Evolutionary conservation across 2,888 invertebrate species (phyloP).

Genomic region (Calameuta idolon): DNA sequence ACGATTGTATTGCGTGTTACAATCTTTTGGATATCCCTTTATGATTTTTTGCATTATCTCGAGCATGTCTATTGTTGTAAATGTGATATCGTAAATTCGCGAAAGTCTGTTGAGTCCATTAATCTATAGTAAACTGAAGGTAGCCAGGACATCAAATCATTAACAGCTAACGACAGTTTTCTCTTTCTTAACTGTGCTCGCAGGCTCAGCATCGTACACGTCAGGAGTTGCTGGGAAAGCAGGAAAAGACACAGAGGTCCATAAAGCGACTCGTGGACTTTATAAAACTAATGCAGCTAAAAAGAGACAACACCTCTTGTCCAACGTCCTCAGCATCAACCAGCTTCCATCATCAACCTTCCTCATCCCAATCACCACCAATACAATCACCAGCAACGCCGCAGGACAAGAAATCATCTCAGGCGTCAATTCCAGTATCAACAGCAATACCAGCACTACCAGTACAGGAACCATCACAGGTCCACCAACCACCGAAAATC

Average conservation of each 20-base stretch:
- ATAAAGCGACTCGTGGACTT: conserved; percentile 64
- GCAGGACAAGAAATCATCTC: conserved; percentile 34
- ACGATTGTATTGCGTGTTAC: no score
- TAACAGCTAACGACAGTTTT: not conserved
- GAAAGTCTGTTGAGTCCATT: no score
- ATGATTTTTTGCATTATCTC: no score
- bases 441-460: conserved; percentile 19
- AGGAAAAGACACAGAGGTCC: conserved; percentile 63
- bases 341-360: conserved; percentile 59
- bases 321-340: conserved; percentile 48
- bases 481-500: conserved; percentile 19
- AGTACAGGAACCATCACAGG: conserved; percentile 29
- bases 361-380: conserved; percentile 60
- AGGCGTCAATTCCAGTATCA: conserved; percentile 27
- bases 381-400: conserved; percentile 31
- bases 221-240: conserved; percentile 60
- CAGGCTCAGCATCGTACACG: conserved; percentile 61
- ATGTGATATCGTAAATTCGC: no score
- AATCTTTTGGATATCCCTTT: no score
- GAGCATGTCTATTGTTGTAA: no score
- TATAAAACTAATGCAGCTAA: conserved; percentile 59
- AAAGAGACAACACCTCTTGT: conserved; percentile 44
- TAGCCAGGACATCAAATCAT: no score
- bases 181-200: conserved; percentile 11
- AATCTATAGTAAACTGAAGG: no score